Conservation (phyloP, 2,888 invertebrate genomes). For the Nudaria mundana region DNA sequence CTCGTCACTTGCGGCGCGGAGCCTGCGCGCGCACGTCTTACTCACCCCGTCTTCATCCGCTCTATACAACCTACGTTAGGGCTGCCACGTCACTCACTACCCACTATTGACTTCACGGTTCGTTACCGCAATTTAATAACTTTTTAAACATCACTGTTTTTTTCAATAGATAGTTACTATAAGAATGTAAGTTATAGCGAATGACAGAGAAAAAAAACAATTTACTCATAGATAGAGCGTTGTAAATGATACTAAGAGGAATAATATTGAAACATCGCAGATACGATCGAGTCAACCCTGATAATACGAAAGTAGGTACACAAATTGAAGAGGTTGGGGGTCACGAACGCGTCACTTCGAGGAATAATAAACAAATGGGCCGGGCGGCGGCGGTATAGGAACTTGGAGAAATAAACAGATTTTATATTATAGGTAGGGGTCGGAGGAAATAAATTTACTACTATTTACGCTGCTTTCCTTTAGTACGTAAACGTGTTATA, state of each 20-base stretch:
- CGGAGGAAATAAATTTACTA: no score
- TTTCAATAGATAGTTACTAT: conserved; percentile 22
- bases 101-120: conserved; percentile 30
- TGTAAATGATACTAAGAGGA: conserved; percentile 1
- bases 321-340: conserved; percentile 42
- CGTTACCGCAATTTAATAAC: conserved; percentile 21
- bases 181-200: conserved; percentile 14
- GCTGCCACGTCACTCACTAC: conserved; percentile 43
- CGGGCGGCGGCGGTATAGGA: conserved; percentile 27
- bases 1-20: conserved; percentile 25
- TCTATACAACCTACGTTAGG: conserved; percentile 64
- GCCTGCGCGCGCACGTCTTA: conserved; percentile 32
- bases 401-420: conserved; percentile 25
- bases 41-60: conserved; percentile 37
- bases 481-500: no score
- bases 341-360: conserved; percentile 33
- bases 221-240: no score
- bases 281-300: conserved; percentile 35
- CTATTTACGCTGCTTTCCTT: no score
- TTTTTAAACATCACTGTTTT: conserved; percentile 12
- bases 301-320: conserved; percentile 31
- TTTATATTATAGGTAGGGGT: no score
- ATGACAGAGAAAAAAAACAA: no score
- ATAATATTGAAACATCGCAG: conserved; percentile 10
- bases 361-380: conserved; percentile 33